Base-by-base conservation (phyloP, 2,888 invertebrate species). In the Macrosoma leucophasiata region DNA sequence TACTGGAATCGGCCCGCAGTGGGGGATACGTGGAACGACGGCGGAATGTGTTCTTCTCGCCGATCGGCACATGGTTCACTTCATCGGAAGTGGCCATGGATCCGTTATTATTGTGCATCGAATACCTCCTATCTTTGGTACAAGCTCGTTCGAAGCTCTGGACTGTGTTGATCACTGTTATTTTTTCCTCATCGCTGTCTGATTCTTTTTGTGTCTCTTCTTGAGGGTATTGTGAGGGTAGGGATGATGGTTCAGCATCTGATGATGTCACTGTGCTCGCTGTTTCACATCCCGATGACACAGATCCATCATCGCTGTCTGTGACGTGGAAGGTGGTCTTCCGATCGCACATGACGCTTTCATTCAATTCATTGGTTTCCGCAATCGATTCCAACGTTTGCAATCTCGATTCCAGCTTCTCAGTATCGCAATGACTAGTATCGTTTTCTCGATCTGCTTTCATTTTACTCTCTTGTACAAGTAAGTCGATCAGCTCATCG, bases 231-330 rank as follows among this genome's bases (percentile, higher is more conserved):
- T 62, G 72, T 41, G 76, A 78, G 30, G 79, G 79, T 34, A 85
- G 72, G 29, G 84, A 84, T 44, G 76, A 71, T 39, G 79, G 78
- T 55, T 88, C 88, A 19, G 79, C 66, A 55, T 88, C 88, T 22
- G 87, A 86, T 11, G 85, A 86, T 34, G 88, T 88, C 22, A 88
- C 89, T 5, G 91, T 91, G 67, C 91, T 91, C 29, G 91, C 91
- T 8, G 91, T 91, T 74, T 93, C 92, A 67, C 92, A 93, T 48
- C 92, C 93, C 57, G 92, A 92, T 44, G 92, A 92, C 60, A 93
- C 89, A 29, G 91, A 91, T 47, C 91, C 90, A 58, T 90, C 90
- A 76, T 91, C 91, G 70, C 90, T 89, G 56, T 91, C 90, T 46
- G 87, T 74, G 74, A 84, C 79, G 61, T 86, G 85, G 65, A 84